Conservation (phyloP, 2,888 invertebrate species). For the Phengaris alcon region DNA sequence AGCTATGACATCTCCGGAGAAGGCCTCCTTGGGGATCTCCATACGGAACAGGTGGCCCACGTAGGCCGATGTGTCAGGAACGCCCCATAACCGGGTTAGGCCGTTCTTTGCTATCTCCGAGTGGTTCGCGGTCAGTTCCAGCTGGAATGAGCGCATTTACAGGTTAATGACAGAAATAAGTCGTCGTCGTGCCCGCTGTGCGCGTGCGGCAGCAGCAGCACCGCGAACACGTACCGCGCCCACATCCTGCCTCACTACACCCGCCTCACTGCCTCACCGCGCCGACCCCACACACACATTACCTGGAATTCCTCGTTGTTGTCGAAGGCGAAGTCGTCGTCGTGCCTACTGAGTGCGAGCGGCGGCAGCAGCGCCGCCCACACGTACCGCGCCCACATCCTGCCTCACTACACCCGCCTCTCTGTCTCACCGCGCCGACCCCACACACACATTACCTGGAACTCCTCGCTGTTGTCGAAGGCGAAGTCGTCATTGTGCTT, state of each 20-base stretch:
- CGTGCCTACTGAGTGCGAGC: constrained; percentile 66
- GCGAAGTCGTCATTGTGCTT: constrained; percentile 75
- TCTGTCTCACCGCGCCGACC: constrained; percentile 41
- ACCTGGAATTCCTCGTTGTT: constrained; percentile 74
- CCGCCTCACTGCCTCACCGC: too few species aligned
- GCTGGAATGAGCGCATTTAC: constrained; percentile 49
- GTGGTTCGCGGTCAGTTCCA: constrained; percentile 70
- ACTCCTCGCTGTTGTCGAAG: constrained; percentile 72
- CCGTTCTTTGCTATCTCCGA: constrained; percentile 73
- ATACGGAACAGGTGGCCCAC: constrained; percentile 86
- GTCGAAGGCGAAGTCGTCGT: constrained; percentile 76
- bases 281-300: background rate
- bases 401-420: constrained; percentile 46
- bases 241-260: constrained; percentile 38
- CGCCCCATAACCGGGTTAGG: constrained; percentile 77
- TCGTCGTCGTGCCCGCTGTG: constrained; percentile 58
- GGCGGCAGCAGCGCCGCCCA: constrained; percentile 63
- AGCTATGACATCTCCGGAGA: constrained; percentile 82
- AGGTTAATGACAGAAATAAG: too few species aligned
- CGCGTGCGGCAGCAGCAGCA: constrained; percentile 63
- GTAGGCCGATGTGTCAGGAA: constrained; percentile 83
- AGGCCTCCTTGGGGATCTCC: constrained; percentile 85
- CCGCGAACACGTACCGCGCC: constrained; percentile 48
- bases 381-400: constrained; percentile 59
- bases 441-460: constrained; percentile 59